Evolutionary conservation across 1,140 invertebrate genomes (phyloP).

Genomic region (Hormaphis cornu): DNA sequence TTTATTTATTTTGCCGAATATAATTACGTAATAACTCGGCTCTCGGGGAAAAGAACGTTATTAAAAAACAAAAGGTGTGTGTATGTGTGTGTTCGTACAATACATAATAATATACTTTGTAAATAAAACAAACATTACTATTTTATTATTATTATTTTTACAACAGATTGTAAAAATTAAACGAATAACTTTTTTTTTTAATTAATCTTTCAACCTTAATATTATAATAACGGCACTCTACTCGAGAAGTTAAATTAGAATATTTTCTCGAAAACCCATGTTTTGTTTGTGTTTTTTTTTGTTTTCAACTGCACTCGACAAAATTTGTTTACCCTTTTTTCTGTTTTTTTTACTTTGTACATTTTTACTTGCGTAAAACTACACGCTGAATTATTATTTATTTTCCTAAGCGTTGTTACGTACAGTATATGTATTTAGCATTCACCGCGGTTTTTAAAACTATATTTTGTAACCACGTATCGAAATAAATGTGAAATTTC

Average conservation of each 20-base stretch:
- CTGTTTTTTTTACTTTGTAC: too few relatives aligned
- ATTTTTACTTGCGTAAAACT: too few relatives aligned
- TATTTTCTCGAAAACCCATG: constrained; percentile 4
- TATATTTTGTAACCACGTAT: too few relatives aligned
- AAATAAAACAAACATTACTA: not conserved
- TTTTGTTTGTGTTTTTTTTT: not conserved
- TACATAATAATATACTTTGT: not conserved
- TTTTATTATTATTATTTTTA: constrained; percentile 14
- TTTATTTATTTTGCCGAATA: constrained; percentile 20
- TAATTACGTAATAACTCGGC: constrained; percentile 25
- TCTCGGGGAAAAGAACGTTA: constrained; percentile 13
- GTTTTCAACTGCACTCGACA: not conserved
- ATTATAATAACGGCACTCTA: constrained; percentile 23
- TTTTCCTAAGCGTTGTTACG: too few relatives aligned
- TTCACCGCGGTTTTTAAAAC: too few relatives aligned
- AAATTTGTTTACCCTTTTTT: not conserved
- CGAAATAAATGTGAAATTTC: too few relatives aligned
- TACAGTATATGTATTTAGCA: too few relatives aligned
- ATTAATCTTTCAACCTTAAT: constrained; percentile 30
- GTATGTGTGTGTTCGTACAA: not conserved
- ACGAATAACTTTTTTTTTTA: constrained; percentile 30
- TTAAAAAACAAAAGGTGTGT: constrained; percentile 3
- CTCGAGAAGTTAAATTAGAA: constrained; percentile 18
- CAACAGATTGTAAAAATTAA: constrained; percentile 30
- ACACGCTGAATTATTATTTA: too few relatives aligned